Base-by-base conservation (phyloP, 1,140 invertebrate species). In the Sarcophaga bullata region DNA sequence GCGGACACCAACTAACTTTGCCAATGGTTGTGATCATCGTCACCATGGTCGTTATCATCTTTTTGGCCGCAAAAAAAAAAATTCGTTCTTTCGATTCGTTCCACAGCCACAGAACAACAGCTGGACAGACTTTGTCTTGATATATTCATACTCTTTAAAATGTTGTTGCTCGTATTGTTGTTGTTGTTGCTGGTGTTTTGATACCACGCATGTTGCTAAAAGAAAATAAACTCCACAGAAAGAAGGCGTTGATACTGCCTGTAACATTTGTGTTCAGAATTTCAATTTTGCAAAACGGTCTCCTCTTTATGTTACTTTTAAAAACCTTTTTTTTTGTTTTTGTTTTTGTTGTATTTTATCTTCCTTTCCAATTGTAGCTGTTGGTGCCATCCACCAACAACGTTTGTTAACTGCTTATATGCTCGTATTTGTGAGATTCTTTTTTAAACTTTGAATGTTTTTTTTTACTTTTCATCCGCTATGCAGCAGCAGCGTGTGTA, bases 221-320 rank as follows among this genome's bases (percentile, higher is more conserved):
- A 47, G n/a, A 49, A 78, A 37, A 37, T 2, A 37, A 37, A 37
- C 25, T 37, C 25, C 4, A 37, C n/a, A 50, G 19, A 19, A 80
- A 80, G 49, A 54, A 80, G 47, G 76, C 47, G 76, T 52, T 80
- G 47, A 80, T 37, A 25, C 50, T 11, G 50, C 48, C 17, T 80
- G 48, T 48, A 47, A 75, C 46, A 75, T 75, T 75, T 75, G 73
- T 75, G 73, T 75, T 75, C 25, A 75, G 73, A 75, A 75, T 75
- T 75, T 46, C 73, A 75, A 75, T 75, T 75, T 75, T 75, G 46
- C 73, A 75, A 75, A 75, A 75, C 46, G 25, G 73, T 47, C 25
- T 37, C 73, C 46, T 75, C 46, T 75, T 75, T 47, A 75, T 47
- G 46, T 46, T 73, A 54, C 17, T 8, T 15, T n/a, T n/a, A n/a